Evolutionary conservation across 2,888 invertebrate species (phyloP), one percentile per base, ranked within the genome.

Genomic region (Herminia tarsipennalis): DNA sequence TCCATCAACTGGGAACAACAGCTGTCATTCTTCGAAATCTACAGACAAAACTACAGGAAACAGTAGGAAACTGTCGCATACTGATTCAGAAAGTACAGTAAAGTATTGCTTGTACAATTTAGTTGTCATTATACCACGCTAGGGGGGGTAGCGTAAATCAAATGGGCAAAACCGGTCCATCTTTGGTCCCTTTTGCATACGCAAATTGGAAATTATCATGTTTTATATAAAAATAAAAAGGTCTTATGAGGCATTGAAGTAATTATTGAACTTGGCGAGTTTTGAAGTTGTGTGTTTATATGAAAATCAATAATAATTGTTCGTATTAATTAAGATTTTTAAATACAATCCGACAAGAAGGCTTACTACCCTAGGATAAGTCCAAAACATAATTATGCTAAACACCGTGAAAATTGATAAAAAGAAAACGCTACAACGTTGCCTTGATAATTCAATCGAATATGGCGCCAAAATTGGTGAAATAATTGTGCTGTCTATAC

Each of bases 81-180:
- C 27, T 12, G 10, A 1, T 3, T 10, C 21, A 21, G 3, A 16
- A 10, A 2, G 8, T 8, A 5, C 17, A 25, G 16, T n/a, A 21
- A 30, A 9, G 6, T 30, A n/a, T 20, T 29, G 21, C 9, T 38
- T 33, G 28, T 36, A 16, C 25, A 24, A 37, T 22, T 42, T 24
- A 17, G 28, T 3, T 44, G 39, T 38, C 58, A 67, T 72, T 72
- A 75, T 56, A 55, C 48, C 51, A 36, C 58, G 42, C 48, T 46
- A 69, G 51, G 69, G 69, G 69, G 69, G 69, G 69, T 48, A 36
- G 36, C 58, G 67, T 70, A 69, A 70, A 70, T 70, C 69, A 65
- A 52, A 30, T 32, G 34, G 32, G 51, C 49, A 51, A 48, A 51
- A 13, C 35, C 25, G 28, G 9, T 24, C 27, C 22, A 45, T 25